These are phyloP conservation scores for Hydrophis major DNA, from an alignment of 2,797 vertebrate species.

Conservation along the genomic window DNA sequence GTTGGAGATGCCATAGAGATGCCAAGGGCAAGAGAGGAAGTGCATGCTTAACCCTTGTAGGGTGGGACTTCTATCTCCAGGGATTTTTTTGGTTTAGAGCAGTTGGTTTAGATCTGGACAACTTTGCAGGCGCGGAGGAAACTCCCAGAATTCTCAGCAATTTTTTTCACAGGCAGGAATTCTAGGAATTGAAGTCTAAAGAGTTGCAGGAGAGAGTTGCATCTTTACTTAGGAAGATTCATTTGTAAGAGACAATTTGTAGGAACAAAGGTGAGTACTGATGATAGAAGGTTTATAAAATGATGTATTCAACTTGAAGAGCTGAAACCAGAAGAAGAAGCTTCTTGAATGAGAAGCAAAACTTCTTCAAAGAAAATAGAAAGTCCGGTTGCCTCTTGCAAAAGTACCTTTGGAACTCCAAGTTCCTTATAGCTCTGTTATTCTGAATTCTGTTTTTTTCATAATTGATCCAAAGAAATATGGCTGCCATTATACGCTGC, in stretches of 20 bases:
- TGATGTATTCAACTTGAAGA: too few species aligned
- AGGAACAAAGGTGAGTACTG: neutral
- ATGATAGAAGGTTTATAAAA: neutral
- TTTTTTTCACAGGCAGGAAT: neutral
- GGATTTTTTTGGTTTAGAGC: neutral
- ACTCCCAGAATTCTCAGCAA: neutral
- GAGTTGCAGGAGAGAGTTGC: too few species aligned
- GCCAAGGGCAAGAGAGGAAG: neutral
- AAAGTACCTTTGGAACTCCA: neutral
- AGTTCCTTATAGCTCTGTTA: neutral
- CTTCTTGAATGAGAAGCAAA: too few species aligned
- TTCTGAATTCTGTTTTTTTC: neutral
- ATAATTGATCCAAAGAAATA: neutral
- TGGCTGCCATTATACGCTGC: neutral
- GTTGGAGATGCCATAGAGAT: neutral
- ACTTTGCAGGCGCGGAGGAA: neutral
- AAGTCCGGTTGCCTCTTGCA: too few species aligned
- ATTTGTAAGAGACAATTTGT: neutral
- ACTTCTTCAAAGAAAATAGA: too few species aligned
- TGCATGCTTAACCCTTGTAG: neutral
- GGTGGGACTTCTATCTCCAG: neutral
- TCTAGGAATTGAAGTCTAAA: neutral
- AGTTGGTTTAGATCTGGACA: neutral
- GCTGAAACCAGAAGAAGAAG: too few species aligned
- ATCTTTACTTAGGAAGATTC: neutral